phyloP scores from a whole-genome alignment of 1,140 invertebrate species.

The Spodoptera litura region DNA sequence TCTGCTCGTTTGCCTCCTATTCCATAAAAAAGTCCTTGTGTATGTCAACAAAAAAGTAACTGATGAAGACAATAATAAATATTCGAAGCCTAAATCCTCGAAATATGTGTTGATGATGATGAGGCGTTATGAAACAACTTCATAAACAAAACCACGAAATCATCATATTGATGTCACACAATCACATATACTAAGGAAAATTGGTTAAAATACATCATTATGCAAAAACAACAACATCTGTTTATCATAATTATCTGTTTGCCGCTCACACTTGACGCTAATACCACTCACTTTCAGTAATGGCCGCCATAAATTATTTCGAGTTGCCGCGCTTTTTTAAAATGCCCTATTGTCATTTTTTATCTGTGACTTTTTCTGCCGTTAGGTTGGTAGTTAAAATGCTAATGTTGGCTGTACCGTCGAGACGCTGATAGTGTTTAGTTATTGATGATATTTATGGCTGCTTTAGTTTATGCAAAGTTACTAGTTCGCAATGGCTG shows the following conservation, averaged over 20 bases:
- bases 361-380: conserved; percentile 14
- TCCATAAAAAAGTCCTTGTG: no score
- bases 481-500: no score
- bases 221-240: conserved; percentile 12
- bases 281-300: conserved; percentile 12
- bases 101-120: no score
- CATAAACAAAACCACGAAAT: neutral
- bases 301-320: conserved; percentile 16
- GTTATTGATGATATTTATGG: no score
- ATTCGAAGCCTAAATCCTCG: no score
- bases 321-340: conserved; percentile 5
- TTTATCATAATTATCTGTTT: conserved; percentile 36
- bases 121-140: neutral
- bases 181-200: neutral
- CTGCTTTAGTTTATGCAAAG: no score
- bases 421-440: conserved; percentile 1
- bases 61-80: no score
- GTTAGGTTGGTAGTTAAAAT: conserved; percentile 26
- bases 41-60: no score
- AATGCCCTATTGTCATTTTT: conserved; percentile 20
- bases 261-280: conserved; percentile 20
- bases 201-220: neutral
- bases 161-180: neutral
- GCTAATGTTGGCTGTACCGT: neutral
- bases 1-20: no score